Base-by-base conservation (phyloP, 2,797 vertebrate genomes). In the Hippocampus kuda region DNA sequence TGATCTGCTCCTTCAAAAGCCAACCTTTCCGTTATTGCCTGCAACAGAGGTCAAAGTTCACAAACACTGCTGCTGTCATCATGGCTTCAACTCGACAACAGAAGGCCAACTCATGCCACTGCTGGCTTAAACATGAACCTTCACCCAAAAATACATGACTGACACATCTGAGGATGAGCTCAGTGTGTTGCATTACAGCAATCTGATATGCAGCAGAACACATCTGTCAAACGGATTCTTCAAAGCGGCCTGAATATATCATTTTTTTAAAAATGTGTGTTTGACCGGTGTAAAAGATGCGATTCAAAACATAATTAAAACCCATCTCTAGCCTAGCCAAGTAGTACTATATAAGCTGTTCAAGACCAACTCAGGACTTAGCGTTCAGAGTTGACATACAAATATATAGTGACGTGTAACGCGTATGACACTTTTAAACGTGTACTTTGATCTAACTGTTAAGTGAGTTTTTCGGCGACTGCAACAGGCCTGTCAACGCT, bases 401-500 rank as follows among this genome's bases (percentile, higher is more conserved):
- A 68, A 15, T 22, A 13, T 22, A 24, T 9, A 5, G 15, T 24
- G 41, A 44, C 41, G 41, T 64, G 16, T 30, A 22, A 60, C 3
- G n/a, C 10, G 3, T 18, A 9, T 0, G 22, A 12, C 22, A 24
- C 41, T 5, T 12, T 48, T 15, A 16, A 27, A 65, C 9, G 3
- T 2, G 42, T 26, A 13, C n/a, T 64, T 24, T 46, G 24, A 24
- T 24, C 6, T 12, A n/a, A 44, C 18, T 44, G 7, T 49, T 15
- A 49, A 16, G 18, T 18, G 48, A 8, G 13, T 44, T 49, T 24
- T 10, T 5, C 15, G 11, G 41, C 2, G 41, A 6, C 80, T 72
- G 84, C 84, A 88, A 85, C 81, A 86, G 87, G 88, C 86, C 86
- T 78, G 83, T 78, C 81, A 83, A 42, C 48, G 68, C 63, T 16